These are phyloP conservation scores for Leptinotarsa texana DNA, from an alignment of 1,140 invertebrate species.

Conservation along the genomic window DNA sequence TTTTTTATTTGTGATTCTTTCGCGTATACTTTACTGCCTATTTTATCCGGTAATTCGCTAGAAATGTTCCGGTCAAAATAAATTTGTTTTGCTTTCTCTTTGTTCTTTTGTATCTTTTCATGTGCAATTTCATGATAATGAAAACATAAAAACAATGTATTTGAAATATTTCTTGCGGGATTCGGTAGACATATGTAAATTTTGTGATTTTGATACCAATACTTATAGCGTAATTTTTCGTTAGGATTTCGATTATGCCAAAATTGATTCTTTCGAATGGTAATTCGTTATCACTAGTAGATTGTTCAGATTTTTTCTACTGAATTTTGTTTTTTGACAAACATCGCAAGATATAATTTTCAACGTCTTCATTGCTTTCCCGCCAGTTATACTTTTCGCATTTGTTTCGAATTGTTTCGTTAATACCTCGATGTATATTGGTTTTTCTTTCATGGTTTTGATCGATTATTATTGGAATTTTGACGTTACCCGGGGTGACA, in stretches of 20 bases:
- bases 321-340: slow-evolving; percentile 30
- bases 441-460: slow-evolving; percentile 22
- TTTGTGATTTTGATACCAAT: no score
- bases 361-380: slow-evolving; percentile 22
- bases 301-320: slow-evolving; percentile 29
- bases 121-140: slow-evolving; percentile 26
- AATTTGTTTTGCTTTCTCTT: slow-evolving; percentile 22
- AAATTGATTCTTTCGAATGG: no score
- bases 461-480: slow-evolving; percentile 28
- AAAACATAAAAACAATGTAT: no score
- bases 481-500: slow-evolving; percentile 1
- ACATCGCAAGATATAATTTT: slow-evolving; percentile 28
- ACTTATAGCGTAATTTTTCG: not conserved
- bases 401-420: slow-evolving; percentile 16
- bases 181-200: no score
- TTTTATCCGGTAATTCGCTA: no score
- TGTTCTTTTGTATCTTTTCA: not conserved
- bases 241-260: not conserved
- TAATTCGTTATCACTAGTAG: slow-evolving; percentile 21
- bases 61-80: slow-evolving; percentile 16
- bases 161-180: no score
- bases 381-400: slow-evolving; percentile 28
- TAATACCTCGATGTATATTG: slow-evolving; percentile 25
- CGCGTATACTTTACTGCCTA: no score
- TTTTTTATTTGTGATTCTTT: no score